Percentiles rank a stretch among this genome's conserved stretches.
Conservation (phyloP, 2,888 invertebrate species). For the Cerceris ruficornis region DNA sequence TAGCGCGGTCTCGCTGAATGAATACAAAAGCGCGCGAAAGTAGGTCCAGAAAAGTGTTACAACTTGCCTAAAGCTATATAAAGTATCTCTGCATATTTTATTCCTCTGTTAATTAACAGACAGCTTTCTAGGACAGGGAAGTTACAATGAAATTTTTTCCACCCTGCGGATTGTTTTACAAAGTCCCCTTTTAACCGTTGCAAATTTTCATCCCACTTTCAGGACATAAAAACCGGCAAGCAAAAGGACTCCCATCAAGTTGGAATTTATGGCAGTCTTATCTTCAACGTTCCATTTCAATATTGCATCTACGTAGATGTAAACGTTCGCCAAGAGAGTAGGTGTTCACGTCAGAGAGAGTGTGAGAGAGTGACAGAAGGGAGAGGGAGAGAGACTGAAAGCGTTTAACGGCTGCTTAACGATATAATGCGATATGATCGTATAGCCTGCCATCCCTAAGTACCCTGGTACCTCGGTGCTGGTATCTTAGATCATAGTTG, state of each 20-base stretch:
- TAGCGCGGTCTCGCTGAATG: conserved; percentile 36
- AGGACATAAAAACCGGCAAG: background rate
- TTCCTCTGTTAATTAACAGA: conserved; percentile 51
- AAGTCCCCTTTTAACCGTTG: conserved; percentile 34
- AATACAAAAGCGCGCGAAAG: conserved; percentile 48
- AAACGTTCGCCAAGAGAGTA: background rate
- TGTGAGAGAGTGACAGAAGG: background rate
- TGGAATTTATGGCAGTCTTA: background rate
- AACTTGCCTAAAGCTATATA: conserved; percentile 41
- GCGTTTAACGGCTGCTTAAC: conserved; percentile 31
- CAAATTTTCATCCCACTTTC: conserved; percentile 16
- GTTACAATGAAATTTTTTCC: conserved; percentile 30
- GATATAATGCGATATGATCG: conserved; percentile 51
- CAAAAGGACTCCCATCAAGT: conserved; percentile 3
- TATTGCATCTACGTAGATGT: conserved; percentile 1
- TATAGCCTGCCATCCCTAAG: conserved; percentile 15
- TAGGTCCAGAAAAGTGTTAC: conserved; percentile 34
- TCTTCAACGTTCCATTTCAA: background rate
- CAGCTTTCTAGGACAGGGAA: conserved; percentile 45
- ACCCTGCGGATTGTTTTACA: conserved; percentile 14
- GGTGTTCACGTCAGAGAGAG: no score
- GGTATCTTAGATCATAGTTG: conserved; percentile 41
- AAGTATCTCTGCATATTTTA: conserved; percentile 44
- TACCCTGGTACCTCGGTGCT: conserved; percentile 14
- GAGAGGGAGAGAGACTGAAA: background rate